A percentile compares a stretch with the other conserved stretches of the same genome.
Conservation (phyloP, 2,797 vertebrate genomes). For the Taenioides sp. region DNA sequence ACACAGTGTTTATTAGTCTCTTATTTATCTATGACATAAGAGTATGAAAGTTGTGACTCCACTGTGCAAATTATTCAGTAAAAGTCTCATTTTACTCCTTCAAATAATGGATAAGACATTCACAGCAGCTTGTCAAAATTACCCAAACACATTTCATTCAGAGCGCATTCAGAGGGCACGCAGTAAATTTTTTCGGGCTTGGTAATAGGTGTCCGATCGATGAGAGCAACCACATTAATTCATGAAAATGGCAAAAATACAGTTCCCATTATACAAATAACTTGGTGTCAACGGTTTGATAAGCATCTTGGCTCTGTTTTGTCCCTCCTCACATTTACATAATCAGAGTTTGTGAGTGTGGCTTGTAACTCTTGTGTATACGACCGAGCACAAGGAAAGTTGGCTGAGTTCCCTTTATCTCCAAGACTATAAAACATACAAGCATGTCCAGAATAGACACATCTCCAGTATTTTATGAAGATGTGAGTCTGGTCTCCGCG, state of each 20-base stretch:
- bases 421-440: constrained; percentile 55
- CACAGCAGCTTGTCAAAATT: neutral
- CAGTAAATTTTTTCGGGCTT: neutral
- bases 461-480: no score
- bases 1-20: no score
- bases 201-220: constrained; percentile 3
- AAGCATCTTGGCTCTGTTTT: constrained; percentile 1
- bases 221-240: neutral
- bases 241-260: constrained; percentile 1
- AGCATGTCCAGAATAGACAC: neutral
- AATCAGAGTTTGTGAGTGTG: constrained; percentile 16
- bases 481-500: no score
- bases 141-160: neutral
- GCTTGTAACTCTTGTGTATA: constrained; percentile 44
- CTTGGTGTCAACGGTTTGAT: neutral
- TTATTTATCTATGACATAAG: no score
- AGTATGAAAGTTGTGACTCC: neutral
- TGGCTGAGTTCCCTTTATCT: constrained; percentile 39
- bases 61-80: neutral
- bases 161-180: neutral
- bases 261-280: constrained; percentile 6
- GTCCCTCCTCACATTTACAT: neutral
- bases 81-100: neutral
- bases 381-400: constrained; percentile 25
- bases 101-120: neutral